Evolutionary conservation across 1,140 invertebrate species (phyloP), one percentile per base, ranked within the genome.

Genomic region (Calliphora vicina): DNA sequence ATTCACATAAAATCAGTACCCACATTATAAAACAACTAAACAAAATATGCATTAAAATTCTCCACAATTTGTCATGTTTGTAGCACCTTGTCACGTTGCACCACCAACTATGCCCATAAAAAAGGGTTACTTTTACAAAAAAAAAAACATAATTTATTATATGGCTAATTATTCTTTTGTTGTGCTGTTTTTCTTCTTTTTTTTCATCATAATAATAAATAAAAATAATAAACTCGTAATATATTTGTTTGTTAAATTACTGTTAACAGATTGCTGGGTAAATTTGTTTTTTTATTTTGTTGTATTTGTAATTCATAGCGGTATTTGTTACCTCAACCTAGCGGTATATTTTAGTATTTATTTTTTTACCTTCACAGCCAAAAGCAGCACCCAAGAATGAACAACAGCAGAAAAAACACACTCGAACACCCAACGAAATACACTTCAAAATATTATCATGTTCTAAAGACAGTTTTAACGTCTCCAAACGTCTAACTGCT

Each of bases 371-470:
- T 23, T 74, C 27, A 74, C 35, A 74, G 35, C 72, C 72, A 27
- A 74, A 35, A 27, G 72, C 45, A 50, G 45, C 45, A 50, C 45
- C 45, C 45, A 74, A 74, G 9, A 20, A 29, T 35, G 12, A 29
- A 74, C 26, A 74, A 29, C 27, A 35, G 15, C 35, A 27, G 27
- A 1, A 74, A 35, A 8, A 27, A 74, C 72, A 74, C 27, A 73
- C 10, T 12, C 27, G 20, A 6, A 12, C 12, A 74, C 72, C 15
- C 71, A 29, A 35, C 13, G 72, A 35, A 13, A 6, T n/a, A 35
- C 26, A n/a, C 72, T 27, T 74, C 72, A 74, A 74, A 74, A 74
- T 74, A 74, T 74, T 74, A 74, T 74, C 72, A 74, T 74, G 72
- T 74, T 74, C 72, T 20, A n/a, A 27, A n/a, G 72, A 35, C 26